Percentiles rank a stretch among this genome's conserved stretches.
Evolutionary conservation across 1,140 invertebrate species (phyloP).

Genomic region (Hypothenemus hampei): DNA sequence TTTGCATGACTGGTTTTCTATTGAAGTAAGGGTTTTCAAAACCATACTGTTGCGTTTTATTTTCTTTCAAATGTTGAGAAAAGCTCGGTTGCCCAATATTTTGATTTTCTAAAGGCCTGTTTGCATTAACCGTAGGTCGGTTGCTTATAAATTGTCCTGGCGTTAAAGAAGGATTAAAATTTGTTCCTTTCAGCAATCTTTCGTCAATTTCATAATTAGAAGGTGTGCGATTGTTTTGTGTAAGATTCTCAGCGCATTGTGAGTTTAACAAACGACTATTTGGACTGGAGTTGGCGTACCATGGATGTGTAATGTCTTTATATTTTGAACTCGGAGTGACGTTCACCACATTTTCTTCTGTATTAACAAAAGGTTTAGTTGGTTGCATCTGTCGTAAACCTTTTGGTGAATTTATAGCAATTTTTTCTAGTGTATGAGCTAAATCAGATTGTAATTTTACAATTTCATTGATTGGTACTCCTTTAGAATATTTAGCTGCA

Average conservation of each 20-base stretch:
- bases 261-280: neutral
- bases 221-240: neutral
- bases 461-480: conserved; percentile 30
- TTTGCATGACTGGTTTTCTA: conserved; percentile 5
- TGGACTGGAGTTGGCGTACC: conserved; percentile 9
- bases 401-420: conserved; percentile 8
- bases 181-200: conserved; percentile 22
- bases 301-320: conserved; percentile 13
- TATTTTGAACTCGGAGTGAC: neutral
- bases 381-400: conserved; percentile 6
- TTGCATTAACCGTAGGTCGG: neutral
- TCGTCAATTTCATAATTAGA: conserved; percentile 13
- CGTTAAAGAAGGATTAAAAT: conserved; percentile 24
- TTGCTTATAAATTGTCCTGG: conserved; percentile 22
- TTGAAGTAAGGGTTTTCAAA: conserved; percentile 24
- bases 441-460: conserved; percentile 29
- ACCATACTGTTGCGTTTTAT: conserved; percentile 12
- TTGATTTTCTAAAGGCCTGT: no score
- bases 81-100: no score
- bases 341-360: no score
- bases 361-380: neutral
- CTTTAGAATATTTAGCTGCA: conserved; percentile 28
- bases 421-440: conserved; percentile 15
- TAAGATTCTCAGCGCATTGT: conserved; percentile 3
- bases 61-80: no score